These are phyloP conservation scores for Furnarius figulus DNA, from an alignment of 2,113 vertebrate species.

Conservation along the genomic window DNA sequence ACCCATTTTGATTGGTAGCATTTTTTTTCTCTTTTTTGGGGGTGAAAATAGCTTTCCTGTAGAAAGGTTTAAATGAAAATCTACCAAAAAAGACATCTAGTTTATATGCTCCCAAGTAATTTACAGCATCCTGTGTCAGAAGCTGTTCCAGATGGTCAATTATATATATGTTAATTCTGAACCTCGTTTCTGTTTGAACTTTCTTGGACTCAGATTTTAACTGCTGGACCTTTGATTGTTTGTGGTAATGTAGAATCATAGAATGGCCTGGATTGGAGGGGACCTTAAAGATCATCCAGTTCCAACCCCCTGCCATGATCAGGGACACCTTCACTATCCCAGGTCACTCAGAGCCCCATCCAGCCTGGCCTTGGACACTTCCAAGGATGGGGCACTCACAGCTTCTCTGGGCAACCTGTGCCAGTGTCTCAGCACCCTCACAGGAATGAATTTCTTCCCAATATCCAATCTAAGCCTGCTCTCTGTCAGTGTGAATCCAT, in stretches of 20 bases:
- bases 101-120: background rate
- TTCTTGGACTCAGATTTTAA: background rate
- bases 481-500: background rate
- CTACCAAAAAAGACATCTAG: background rate
- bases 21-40: rapidly evolving
- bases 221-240: background rate
- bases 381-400: background rate
- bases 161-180: background rate
- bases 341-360: background rate
- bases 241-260: background rate
- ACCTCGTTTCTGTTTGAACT: background rate
- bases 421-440: background rate
- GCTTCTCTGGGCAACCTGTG: background rate
- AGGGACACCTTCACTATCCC: rapidly evolving
- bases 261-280: background rate
- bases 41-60: background rate
- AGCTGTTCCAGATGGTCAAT: background rate
- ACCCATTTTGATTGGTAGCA: background rate
- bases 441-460: background rate
- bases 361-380: background rate
- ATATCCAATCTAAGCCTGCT: background rate
- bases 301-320: background rate
- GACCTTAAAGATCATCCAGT: background rate
- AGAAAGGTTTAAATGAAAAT: background rate
- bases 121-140: background rate